Evolutionary conservation across 2,113 vertebrate species (phyloP), one percentile per base, ranked within the genome.

Genomic region (Atherinomorus stipes): DNA sequence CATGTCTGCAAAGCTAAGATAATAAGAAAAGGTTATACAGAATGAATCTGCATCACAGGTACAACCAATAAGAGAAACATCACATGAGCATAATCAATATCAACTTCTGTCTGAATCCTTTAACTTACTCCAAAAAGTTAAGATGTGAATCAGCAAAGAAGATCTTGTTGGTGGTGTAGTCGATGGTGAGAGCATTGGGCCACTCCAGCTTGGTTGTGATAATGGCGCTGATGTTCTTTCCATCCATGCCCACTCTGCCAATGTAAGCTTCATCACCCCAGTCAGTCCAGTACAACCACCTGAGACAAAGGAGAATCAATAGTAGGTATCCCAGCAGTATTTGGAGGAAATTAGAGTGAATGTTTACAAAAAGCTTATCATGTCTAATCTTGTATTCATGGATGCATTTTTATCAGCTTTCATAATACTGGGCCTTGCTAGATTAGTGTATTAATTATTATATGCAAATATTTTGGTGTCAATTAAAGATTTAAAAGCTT

Each of bases 231-330:
- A 88, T 16, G 6, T 92, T 88, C 13, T 0, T 82, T 67, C 93
- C 92, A 13, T 93, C 85, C 93, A 93, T 92, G 69, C 93, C 93
- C 37, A 49, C 83, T 73, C 93, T 88, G 75, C 91, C 93, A 2
- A 93, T 91, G 64, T 89, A 93, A 4, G 93, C 86, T 0, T 16
- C 19, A 44, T 92, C 85, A 0, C 62, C 89, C 93, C 89, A 92
- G 69, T 93, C 91, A 0, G 93, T 93, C 92, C 93, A 93, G 69
- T 93, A 93, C 53, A 93, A 71, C 91, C 91, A 93, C 40, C 93
- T 93, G 72, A 5, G 47, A 4, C 40, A n/a, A 31, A 54, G 18
- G 28, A 22, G 10, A 26, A 3, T 7, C 4, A 6, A 60, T 16
- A 44, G 5, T 26, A 26, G 21, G 28, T 4, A 50, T 22, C 31